Percentiles rank a stretch among this genome's conserved stretches.
These are phyloP conservation scores for Salvelinus namaycush DNA, from an alignment of 2,113 vertebrate genomes.

Conservation along the genomic window DNA sequence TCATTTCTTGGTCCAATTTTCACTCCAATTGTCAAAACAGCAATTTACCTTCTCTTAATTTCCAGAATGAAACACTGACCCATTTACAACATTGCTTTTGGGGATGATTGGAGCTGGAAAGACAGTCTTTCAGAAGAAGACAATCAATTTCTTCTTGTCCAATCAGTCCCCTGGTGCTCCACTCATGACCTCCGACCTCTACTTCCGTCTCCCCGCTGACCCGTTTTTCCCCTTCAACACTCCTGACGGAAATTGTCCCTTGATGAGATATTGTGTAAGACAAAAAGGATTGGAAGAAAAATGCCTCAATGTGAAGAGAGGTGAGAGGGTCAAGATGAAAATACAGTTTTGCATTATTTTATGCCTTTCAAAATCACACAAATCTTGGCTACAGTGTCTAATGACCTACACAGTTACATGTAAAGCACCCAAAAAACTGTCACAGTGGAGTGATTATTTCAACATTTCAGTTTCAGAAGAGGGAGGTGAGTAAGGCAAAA, in stretches of 20 bases:
- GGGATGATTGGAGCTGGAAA: neutral
- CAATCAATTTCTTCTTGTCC: conserved; percentile 24
- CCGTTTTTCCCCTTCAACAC: neutral
- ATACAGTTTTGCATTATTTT: neutral
- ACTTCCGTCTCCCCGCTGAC: neutral
- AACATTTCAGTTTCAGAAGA: neutral
- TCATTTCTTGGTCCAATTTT: neutral
- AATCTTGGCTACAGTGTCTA: no score
- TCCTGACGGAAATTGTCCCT: neutral
- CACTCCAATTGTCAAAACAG: neutral
- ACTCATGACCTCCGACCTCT: neutral
- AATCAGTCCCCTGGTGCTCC: neutral
- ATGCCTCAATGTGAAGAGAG: neutral
- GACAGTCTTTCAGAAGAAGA: neutral
- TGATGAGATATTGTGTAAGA: neutral
- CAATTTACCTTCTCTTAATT: conserved; percentile 1
- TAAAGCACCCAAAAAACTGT: neutral
- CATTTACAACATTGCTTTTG: neutral
- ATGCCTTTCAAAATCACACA: neutral
- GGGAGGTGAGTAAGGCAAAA: neutral
- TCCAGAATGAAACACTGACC: conserved; percentile 15
- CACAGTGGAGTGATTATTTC: neutral
- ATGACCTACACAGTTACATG: neutral
- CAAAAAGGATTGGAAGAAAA: neutral
- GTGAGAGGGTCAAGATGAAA: neutral